Base-by-base conservation (phyloP, 2,888 invertebrate genomes). In the Sclerodermus sp. region DNA sequence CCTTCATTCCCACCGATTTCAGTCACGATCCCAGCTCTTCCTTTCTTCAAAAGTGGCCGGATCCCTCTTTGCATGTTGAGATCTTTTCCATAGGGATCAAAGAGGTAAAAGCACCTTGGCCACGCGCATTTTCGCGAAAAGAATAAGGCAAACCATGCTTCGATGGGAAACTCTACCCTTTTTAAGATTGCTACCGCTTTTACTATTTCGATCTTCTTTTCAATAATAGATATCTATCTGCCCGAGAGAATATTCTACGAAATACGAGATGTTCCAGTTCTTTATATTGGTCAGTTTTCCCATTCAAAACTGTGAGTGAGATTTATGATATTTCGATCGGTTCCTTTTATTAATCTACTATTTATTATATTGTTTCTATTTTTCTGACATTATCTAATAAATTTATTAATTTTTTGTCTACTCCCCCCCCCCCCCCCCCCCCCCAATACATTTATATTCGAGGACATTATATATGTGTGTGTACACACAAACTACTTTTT, bases 1-100 rank as follows among this genome's bases (percentile, higher is more conserved):
- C 74, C 70, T 68, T 66, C 70, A 58, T 73, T 72, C 66, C 62
- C 68, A 68, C 50, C 70, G 71, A 72, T 72, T 69, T 66, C 64
- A 54, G 56, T 45, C 45, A 47, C 46, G 56, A 49, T 57, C 52
- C 53, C 52, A 42, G 53, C 53, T 47, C 57, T 53, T 60, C 67
- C 66, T 65, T 68, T 70, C 62, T 64, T 60, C 51, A 60, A 54
- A 48, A 58, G 59, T 63, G 45, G 61, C 60, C 58, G 51, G 56
- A 57, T 58, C 60, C 65, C 64, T 62, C 66, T 68, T 68, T 57
- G 66, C 60, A 66, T 66, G 65, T 68, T 55, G 56, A 62, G 58
- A 61, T 60, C 62, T 50, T 9, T 55, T 38, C 51, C 55, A 49
- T 44, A 42, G 41, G 62, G 63, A 68, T 70, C 64, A 70, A 74